Evolutionary conservation across 1,140 invertebrate genomes (phyloP).

Genomic region (Platorchestia sp.): DNA sequence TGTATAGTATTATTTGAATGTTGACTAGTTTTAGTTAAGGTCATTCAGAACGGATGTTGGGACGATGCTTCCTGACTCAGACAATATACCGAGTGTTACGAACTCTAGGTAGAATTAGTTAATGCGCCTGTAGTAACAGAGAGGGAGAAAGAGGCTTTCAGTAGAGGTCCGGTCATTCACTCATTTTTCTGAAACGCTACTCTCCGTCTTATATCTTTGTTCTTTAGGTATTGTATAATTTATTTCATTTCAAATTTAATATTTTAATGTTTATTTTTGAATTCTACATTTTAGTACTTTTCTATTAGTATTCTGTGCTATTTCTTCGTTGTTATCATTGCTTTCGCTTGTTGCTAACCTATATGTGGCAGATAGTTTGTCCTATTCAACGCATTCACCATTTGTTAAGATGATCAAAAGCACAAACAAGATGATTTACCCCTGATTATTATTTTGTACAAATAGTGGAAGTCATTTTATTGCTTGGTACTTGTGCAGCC

Average conservation of each 20-base stretch:
- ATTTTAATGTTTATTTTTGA: too few species aligned
- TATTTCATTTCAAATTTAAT: not conserved
- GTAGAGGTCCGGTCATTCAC: not conserved
- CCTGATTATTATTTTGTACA: not conserved
- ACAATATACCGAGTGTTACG: too few species aligned
- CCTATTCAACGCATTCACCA: too few species aligned
- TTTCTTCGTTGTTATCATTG: not conserved
- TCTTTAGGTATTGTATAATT: not conserved
- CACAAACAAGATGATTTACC: not conserved
- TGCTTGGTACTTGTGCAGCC: conserved; percentile 71
- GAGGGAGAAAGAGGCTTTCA: not conserved
- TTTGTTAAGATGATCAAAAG: not conserved
- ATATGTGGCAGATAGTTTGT: not conserved
- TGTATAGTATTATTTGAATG: not conserved
- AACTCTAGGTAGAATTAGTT: too few species aligned
- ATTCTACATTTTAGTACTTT: too few species aligned
- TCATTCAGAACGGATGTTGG: not conserved
- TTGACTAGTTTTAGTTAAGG: not conserved
- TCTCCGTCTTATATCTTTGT: not conserved
- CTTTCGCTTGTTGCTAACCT: not conserved
- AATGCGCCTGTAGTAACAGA: not conserved
- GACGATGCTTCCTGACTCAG: too few species aligned
- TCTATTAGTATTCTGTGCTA: not conserved
- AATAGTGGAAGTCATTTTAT: not conserved
- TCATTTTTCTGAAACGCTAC: not conserved